Evolutionary conservation across 2,888 invertebrate species (phyloP).

Genomic region (Acronicta psi): DNA sequence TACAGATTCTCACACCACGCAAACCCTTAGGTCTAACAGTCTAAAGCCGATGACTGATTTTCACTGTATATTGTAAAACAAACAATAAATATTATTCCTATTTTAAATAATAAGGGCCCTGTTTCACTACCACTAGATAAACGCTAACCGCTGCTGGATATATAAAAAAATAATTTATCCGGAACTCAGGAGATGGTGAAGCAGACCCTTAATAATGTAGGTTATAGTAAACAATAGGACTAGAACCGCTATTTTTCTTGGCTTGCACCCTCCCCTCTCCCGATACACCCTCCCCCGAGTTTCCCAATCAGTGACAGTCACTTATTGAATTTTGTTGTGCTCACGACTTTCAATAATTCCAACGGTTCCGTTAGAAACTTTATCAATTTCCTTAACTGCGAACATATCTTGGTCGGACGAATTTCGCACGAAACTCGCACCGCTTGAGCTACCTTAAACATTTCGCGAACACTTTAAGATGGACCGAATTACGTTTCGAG

Average conservation of each 20-base stretch:
- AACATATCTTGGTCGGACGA: slow-evolving; percentile 75
- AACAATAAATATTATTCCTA: too few species aligned
- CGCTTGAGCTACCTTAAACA: slow-evolving; percentile 43
- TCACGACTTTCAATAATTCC: slow-evolving; percentile 86
- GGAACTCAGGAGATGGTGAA: too few species aligned
- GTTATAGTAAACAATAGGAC: not conserved
- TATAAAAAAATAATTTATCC: too few species aligned
- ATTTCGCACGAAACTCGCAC: slow-evolving; percentile 33
- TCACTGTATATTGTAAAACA: too few species aligned
- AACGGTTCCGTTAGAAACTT: slow-evolving; percentile 80
- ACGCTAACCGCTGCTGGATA: too few species aligned
- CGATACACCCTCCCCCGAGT: slow-evolving; percentile 54
- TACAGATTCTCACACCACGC: too few species aligned
- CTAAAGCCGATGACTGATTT: too few species aligned
- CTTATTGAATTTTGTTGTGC: slow-evolving; percentile 88
- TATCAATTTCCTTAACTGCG: slow-evolving; percentile 86
- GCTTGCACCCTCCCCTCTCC: slow-evolving; percentile 1
- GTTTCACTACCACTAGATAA: too few species aligned
- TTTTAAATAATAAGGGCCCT: too few species aligned
- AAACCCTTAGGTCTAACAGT: too few species aligned
- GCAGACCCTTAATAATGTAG: too few species aligned
- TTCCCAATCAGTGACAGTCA: slow-evolving; percentile 86
- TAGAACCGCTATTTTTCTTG: slow-evolving; percentile 18
- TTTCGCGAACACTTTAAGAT: slow-evolving; percentile 35
- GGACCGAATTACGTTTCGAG: slow-evolving; percentile 42